phyloP scores from a whole-genome alignment of 1,140 invertebrate genomes.

The Psix sp. region DNA sequence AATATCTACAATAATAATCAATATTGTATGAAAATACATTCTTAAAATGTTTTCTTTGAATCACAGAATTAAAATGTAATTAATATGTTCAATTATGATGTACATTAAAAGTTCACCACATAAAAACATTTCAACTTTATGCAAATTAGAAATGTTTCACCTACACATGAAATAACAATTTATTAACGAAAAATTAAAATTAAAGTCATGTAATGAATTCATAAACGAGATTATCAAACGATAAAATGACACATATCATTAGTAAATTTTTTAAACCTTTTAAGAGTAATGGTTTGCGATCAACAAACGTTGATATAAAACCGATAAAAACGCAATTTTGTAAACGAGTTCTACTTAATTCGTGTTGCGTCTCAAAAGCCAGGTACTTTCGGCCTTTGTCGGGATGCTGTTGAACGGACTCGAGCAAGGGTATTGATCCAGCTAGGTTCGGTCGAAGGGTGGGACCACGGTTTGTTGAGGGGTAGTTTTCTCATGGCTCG shows the following conservation, averaged over 20 bases:
- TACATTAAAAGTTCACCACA: too few relatives aligned
- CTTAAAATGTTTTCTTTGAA: too few relatives aligned
- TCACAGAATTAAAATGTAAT: too few relatives aligned
- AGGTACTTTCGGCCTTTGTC: constrained; percentile 48
- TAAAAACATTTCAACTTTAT: too few relatives aligned
- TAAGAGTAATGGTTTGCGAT: constrained; percentile 23
- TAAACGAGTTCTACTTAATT: constrained; percentile 54
- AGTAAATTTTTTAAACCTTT: constrained; percentile 24
- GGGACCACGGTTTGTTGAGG: constrained; percentile 59
- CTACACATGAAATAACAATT: too few relatives aligned
- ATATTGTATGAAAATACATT: too few relatives aligned
- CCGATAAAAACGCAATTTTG: constrained; percentile 50
- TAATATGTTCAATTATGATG: too few relatives aligned
- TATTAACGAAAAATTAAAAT: not conserved
- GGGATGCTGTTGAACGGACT: constrained; percentile 53
- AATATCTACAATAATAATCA: too few relatives aligned
- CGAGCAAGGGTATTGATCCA: constrained; percentile 63
- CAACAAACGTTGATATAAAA: constrained; percentile 47
- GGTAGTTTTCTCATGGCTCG: constrained; percentile 66
- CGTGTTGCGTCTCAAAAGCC: constrained; percentile 34
- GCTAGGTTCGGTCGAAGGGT: constrained; percentile 60
- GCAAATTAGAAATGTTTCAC: too few relatives aligned
- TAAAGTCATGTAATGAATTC: too few relatives aligned
- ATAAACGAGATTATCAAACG: too few relatives aligned
- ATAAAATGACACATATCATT: constrained; percentile 24